Evolutionary conservation across 2,888 invertebrate species (phyloP).

Genomic region (Oscheius myriophilus): DNA sequence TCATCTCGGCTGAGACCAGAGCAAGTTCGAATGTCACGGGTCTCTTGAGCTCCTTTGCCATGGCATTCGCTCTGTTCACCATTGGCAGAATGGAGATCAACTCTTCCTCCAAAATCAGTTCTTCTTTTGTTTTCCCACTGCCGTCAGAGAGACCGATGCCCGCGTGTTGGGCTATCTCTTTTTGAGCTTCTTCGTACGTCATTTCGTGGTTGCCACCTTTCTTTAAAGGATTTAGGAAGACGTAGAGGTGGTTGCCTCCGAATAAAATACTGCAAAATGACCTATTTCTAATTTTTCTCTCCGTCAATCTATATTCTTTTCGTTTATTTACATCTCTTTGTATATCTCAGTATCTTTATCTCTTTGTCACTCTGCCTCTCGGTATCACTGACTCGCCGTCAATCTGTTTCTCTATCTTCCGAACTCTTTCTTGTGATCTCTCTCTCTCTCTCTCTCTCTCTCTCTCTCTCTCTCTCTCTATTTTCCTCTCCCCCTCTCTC

Average conservation of each 20-base stretch:
- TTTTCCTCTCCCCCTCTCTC: too few species aligned
- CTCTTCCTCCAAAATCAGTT: constrained; percentile 74
- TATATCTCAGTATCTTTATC: too few species aligned
- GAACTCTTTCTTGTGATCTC: too few species aligned
- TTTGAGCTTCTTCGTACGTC: constrained; percentile 75
- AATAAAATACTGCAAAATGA: constrained; percentile 73
- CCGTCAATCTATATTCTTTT: too few species aligned
- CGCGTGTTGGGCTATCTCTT: constrained; percentile 74
- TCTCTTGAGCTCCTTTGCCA: constrained; percentile 74
- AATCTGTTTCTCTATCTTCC: too few species aligned
- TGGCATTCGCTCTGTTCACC: constrained; percentile 75
- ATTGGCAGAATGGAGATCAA: constrained; percentile 75
- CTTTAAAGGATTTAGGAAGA: constrained; percentile 74
- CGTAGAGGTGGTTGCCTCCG: constrained; percentile 76
- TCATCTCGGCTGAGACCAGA: constrained; percentile 74
- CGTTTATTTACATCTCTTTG: too few species aligned
- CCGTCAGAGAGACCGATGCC: constrained; percentile 64
- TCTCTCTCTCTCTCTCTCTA: too few species aligned
- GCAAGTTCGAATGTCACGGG: constrained; percentile 75
- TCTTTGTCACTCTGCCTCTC: too few species aligned
- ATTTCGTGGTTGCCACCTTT: constrained; percentile 70
- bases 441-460: too few species aligned
- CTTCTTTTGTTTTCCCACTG: constrained; percentile 41
- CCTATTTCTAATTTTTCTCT: background rate
- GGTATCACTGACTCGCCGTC: too few species aligned